phyloP scores from a whole-genome alignment of 2,888 invertebrate species.

The Perithous albicinctus region DNA sequence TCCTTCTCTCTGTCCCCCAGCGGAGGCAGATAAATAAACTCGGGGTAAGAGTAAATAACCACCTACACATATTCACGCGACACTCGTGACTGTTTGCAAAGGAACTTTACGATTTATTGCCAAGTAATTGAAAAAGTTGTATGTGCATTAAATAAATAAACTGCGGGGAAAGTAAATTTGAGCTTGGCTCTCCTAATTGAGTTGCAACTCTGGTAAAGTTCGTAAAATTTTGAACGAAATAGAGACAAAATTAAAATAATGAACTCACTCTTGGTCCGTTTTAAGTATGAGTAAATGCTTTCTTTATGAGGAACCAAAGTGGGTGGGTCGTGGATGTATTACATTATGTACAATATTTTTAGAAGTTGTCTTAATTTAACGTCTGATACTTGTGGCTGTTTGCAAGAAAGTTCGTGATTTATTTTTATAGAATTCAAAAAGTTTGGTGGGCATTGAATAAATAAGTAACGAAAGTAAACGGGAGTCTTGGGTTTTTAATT shows the following conservation, averaged over 20 bases:
- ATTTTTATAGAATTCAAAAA: slow-evolving; percentile 35
- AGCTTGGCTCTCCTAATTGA: neutral
- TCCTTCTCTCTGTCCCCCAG: slow-evolving; percentile 18
- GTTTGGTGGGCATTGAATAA: neutral
- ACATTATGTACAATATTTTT: no score
- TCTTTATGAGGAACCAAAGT: no score
- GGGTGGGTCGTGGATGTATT: no score
- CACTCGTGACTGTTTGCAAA: neutral
- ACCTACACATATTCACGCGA: slow-evolving; percentile 8
- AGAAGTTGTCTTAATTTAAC: no score
- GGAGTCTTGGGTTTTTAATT: neutral
- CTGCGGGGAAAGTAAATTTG: neutral
- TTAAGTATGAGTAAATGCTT: no score
- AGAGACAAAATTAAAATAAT: no score
- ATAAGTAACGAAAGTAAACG: slow-evolving; percentile 10
- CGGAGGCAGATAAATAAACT: slow-evolving; percentile 46
- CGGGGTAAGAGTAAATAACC: slow-evolving; percentile 3
- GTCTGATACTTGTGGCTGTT: slow-evolving; percentile 1
- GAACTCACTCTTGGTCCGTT: no score
- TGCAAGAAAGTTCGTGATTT: slow-evolving; percentile 37
- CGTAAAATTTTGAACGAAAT: neutral
- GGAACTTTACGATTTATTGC: slow-evolving; percentile 45
- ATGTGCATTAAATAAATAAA: slow-evolving; percentile 25
- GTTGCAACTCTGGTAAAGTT: no score
- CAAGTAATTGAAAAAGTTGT: slow-evolving; percentile 27